Percentiles rank a stretch among this genome's conserved stretches.
Conservation (phyloP, 2,888 invertebrate genomes). For the Junonia oenone region DNA sequence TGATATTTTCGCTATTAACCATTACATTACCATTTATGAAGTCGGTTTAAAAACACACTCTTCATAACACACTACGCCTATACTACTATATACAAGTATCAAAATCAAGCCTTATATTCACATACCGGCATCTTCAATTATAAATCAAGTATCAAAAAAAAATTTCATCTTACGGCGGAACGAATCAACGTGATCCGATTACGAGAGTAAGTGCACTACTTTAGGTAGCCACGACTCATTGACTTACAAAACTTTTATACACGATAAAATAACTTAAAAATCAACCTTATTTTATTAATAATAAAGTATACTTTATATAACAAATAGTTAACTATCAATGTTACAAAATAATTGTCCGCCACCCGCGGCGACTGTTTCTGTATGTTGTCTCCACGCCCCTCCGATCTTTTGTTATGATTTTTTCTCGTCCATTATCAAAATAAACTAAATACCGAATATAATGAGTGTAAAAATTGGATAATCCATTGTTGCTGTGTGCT, state of each 20-base stretch:
- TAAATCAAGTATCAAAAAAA: neutral
- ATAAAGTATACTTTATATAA: neutral
- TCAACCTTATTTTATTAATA: neutral
- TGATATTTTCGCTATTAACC: no score
- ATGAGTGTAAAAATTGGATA: conserved; percentile 58
- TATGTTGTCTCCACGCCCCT: conserved; percentile 32
- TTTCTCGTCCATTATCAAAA: conserved; percentile 41
- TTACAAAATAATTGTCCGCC: conserved; percentile 25
- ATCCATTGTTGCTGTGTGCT: conserved; percentile 36
- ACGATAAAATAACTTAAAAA: neutral
- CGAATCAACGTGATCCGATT: conserved; percentile 30
- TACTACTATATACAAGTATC: no score
- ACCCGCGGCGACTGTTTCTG: conserved; percentile 30
- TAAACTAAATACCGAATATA: conserved; percentile 50
- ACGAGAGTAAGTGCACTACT: conserved; percentile 15
- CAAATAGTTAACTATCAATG: neutral
- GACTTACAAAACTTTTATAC: conserved; percentile 27
- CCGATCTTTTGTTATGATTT: conserved; percentile 38
- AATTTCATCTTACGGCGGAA: conserved; percentile 10
- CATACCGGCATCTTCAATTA: no score
- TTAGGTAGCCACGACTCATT: conserved; percentile 27
- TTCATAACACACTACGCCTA: no score
- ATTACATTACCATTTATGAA: no score
- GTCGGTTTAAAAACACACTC: no score
- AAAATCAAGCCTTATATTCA: no score